Base-by-base conservation (phyloP, 1,140 invertebrate genomes). In the Solen grandis region DNA sequence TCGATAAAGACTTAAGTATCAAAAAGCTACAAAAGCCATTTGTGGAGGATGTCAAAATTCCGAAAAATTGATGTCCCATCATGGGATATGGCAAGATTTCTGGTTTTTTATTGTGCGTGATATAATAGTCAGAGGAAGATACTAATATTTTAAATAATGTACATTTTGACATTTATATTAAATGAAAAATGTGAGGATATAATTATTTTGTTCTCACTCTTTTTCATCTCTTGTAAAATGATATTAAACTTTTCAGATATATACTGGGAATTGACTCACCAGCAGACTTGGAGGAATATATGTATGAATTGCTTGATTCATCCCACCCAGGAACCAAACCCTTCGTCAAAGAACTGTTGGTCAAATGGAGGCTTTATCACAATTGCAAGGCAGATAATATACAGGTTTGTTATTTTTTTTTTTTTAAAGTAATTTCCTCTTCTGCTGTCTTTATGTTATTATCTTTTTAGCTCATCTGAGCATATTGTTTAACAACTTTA, bases 201-300 rank as follows among this genome's bases (percentile, higher is more conserved):
- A 60, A 4, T 31, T 25, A 25, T 31, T 27, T 3, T 16, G 16
- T 60, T 4, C 16, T 60, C 19, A 25, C 3, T 60, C 14, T 1
- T 25, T 19, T 5, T 1, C 1, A 22, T n/a, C 29, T 16, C 16
- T 2, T 25, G 59, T 60, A 22, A 3, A 1, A 25, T 60, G 16
- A 19, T 3, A 27, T 31, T 25, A 5, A 16, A 60, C 0, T 55
- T 79, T 88, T 14, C 69, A 92, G 91, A 52, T 93, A 93, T 84
- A 90, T 93, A 8, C 81, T 92, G 16, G 85, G 89, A 25, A 92
- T 93, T 10, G 89, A 89, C 35, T 87, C 86, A 81, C 85, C 83
- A 8, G 74, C 82, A 35, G 92, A 93, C 55, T 76, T 93, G 19
- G 85, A 92, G 78, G 92, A 92, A 8, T 93, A 93, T 82, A 86